Base-by-base conservation (phyloP, 2,888 invertebrate genomes). In the Deilephila porcellus region DNA sequence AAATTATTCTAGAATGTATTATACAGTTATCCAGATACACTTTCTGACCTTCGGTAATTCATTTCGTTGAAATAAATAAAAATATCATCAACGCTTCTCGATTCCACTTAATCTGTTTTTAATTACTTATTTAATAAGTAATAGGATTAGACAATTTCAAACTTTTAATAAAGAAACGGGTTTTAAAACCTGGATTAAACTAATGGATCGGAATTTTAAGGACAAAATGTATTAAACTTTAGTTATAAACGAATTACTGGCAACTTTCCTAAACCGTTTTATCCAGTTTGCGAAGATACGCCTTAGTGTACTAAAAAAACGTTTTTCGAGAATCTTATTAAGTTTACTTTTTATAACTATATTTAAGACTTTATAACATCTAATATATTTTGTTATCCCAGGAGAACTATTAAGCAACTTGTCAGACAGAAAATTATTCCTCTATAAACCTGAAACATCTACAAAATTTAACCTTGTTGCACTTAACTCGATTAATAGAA, bases 151-250 rank as follows among this genome's bases (percentile, higher is more conserved):
- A n/a, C 17, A 62, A 29, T 32, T 17, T 32, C 1, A 62, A 19
- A 32, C 17, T 62, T 62, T 62, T 32, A 32, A 32, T 17, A 32
- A 62, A 62, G 11, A 52, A 14, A 37, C 1, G 25, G 6, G 52
- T 17, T 34, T 64, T 64, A 63, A 45, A 67, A 14, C 25, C 25
- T 34, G 67, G 67, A 67, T 67, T 67, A 67, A 52, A 45, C 20
- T 45, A 37, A 64, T 37, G 20, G 37, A 64, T 14, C 1, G 45
- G 45, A 25, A 5, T 11, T 67, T 67, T 67, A 45, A 29, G 52
- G 14, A 52, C 14, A 45, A 67, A 45, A 73, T 73, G 59, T 73
- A 45, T 63, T 60, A 71, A 56, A 37, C 45, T 45, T 20, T 45
- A 52, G 52, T 52, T 67, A 14, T 67, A 67, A 52, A 67, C 45